Evolutionary conservation across 2,888 invertebrate genomes (phyloP), one percentile per base, ranked within the genome.

Genomic region (Conomelus anceps): DNA sequence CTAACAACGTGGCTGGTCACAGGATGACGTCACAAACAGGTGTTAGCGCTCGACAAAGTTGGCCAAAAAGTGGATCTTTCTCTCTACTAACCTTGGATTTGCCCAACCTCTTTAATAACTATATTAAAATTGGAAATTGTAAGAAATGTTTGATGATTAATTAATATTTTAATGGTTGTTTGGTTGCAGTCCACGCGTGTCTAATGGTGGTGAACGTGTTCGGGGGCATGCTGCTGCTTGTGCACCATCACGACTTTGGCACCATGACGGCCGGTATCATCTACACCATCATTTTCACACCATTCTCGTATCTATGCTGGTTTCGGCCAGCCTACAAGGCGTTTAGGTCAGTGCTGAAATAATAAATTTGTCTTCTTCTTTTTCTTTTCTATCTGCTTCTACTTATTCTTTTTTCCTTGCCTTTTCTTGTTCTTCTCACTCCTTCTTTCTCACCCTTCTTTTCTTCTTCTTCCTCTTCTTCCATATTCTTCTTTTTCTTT

Each of bases 291-390:
- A 94, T 99, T 29, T 98, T 99, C 93, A 98, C 98, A 22, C 99
- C 99, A 23, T 98, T 98, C 94, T 99, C 99, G 89, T 99, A 99
- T 93, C 94, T 99, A 63, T 99, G 99, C 94, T 99, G 99, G 99
- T 99, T 98, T 94, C 95, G 99, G 93, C 99, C 99, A 86, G 97
- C 99, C 90, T 99, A 99, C 94, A 99, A 99, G 94, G 99, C 99
- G 91, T 99, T 99, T 95, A 95, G 95, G 96, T 96, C 93, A 91
- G 90, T 90, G 86, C n/a, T 63, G 11, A 17, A 34, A 17, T 34
- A 34, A 34, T 34, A 17, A 34, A 34, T 34, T 34, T 84, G 85
- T 63, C 90, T 89, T 89, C 63, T 63, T n/a, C 63, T 86, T 86
- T 23, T 85, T 34, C 1, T 34, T 41, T 86, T 86, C n/a, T n/a